Percentiles rank a stretch among this genome's conserved stretches.
Conservation (phyloP, 2,797 vertebrate genomes). For the Macroramphosus scolopax region DNA sequence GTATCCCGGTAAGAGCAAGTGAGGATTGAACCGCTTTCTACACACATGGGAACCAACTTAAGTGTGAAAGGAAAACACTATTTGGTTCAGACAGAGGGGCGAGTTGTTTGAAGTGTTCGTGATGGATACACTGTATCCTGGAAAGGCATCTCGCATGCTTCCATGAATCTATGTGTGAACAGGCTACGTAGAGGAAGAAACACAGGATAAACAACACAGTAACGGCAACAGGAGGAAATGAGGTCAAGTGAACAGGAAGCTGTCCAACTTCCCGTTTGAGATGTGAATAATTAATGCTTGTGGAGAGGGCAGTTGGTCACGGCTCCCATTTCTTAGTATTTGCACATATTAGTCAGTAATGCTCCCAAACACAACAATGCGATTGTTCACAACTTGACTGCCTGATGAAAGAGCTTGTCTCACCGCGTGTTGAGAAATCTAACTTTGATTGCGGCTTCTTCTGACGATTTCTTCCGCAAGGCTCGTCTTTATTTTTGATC, state of each 20-base stretch:
- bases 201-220: conserved; percentile 75
- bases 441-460: background rate
- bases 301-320: conserved; percentile 61
- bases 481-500: conserved; percentile 38
- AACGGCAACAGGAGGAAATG: conserved; percentile 74
- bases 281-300: conserved; percentile 72
- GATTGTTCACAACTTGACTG: conserved; percentile 28
- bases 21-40: conserved; percentile 74
- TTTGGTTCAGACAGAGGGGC: conserved; percentile 44
- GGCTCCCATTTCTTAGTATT: conserved; percentile 46
- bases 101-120: conserved; percentile 59
- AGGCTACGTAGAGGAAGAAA: conserved; percentile 70
- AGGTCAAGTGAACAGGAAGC: conserved; percentile 80
- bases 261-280: conserved; percentile 70
- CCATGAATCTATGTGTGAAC: conserved; percentile 74
- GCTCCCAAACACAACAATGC: conserved; percentile 45
- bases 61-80: conserved; percentile 67
- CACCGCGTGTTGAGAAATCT: background rate
- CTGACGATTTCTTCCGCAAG: conserved; percentile 5
- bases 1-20: conserved; percentile 74
- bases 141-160: conserved; percentile 48
- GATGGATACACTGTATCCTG: conserved; percentile 53
- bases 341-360: conserved; percentile 37
- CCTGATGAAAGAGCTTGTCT: conserved; percentile 15
- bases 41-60: conserved; percentile 70